Conservation (phyloP, 2,797 vertebrate genomes). For the Syngnathus acus region DNA sequence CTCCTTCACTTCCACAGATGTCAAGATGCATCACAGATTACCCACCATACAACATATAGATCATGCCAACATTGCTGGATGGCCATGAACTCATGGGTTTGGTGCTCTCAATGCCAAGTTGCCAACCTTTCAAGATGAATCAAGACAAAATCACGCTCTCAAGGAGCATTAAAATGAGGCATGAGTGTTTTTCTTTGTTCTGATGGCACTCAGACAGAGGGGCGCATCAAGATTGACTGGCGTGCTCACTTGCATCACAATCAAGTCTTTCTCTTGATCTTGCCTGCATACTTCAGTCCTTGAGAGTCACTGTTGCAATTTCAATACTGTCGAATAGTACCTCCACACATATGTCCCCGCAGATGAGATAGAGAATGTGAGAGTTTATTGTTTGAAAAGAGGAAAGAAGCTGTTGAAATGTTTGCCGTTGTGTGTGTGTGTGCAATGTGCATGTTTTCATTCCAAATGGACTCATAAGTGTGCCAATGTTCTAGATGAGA, state of each 20-base stretch:
- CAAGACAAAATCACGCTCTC: background rate
- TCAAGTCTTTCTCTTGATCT: slow-evolving; percentile 29
- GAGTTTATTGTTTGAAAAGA: background rate
- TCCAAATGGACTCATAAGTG: slow-evolving; percentile 4
- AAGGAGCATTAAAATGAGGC: slow-evolving; percentile 13
- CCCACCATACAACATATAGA: background rate
- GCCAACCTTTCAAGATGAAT: background rate
- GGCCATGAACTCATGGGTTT: background rate
- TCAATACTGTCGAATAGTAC: slow-evolving; percentile 19
- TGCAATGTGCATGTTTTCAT: background rate
- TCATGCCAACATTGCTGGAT: background rate
- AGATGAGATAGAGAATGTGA: background rate
- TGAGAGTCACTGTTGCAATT: slow-evolving; percentile 24
- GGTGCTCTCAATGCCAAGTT: background rate
- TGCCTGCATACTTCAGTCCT: slow-evolving; percentile 25
- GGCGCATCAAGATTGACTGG: background rate
- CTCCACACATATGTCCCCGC: slow-evolving; percentile 5
- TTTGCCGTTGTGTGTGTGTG: no score
- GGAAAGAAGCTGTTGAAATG: no score
- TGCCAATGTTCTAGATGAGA: slow-evolving; percentile 69
- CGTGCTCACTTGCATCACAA: slow-evolving; percentile 40
- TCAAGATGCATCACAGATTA: background rate
- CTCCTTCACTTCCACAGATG: background rate
- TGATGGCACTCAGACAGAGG: slow-evolving; percentile 24
- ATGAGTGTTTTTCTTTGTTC: slow-evolving; percentile 6